These are phyloP conservation scores for Pseudomyrmex flavicornis DNA, from an alignment of 1,140 invertebrate species.

Conservation along the genomic window DNA sequence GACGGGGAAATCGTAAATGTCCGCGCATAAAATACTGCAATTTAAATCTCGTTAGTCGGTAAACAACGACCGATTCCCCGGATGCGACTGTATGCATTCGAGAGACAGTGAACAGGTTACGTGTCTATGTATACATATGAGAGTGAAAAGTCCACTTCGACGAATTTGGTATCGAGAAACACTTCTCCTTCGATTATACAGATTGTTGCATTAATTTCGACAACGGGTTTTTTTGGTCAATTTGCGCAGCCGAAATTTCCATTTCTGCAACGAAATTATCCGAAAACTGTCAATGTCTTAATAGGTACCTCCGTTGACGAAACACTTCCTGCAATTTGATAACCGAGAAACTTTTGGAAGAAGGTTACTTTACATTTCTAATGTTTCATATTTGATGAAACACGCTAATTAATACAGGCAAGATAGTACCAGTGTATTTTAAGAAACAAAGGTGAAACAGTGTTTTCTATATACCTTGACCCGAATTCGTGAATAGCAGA, in stretches of 20 bases:
- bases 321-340: background rate
- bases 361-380: too few relatives aligned
- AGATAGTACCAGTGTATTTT: slow-evolving; percentile 15
- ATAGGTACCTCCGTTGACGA: background rate
- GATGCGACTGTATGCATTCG: background rate
- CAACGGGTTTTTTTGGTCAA: too few relatives aligned
- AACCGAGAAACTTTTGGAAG: background rate
- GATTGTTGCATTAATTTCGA: background rate
- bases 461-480: slow-evolving; percentile 6
- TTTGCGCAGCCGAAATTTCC: background rate
- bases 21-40: slow-evolving; percentile 33
- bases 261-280: background rate
- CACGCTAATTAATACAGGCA: background rate
- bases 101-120: background rate
- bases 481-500: slow-evolving; percentile 8
- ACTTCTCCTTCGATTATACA: slow-evolving; percentile 1
- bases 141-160: slow-evolving; percentile 4
- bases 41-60: slow-evolving; percentile 32
- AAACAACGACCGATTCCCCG: slow-evolving; percentile 17
- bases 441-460: slow-evolving; percentile 23
- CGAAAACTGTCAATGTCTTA: background rate
- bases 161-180: background rate
- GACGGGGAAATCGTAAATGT: slow-evolving; percentile 5
- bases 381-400: background rate
- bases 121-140: background rate